Percentiles rank a stretch among this genome's conserved stretches.
Conservation (phyloP, 2,113 vertebrate species). For the Ptychochromis oligacanthus region DNA sequence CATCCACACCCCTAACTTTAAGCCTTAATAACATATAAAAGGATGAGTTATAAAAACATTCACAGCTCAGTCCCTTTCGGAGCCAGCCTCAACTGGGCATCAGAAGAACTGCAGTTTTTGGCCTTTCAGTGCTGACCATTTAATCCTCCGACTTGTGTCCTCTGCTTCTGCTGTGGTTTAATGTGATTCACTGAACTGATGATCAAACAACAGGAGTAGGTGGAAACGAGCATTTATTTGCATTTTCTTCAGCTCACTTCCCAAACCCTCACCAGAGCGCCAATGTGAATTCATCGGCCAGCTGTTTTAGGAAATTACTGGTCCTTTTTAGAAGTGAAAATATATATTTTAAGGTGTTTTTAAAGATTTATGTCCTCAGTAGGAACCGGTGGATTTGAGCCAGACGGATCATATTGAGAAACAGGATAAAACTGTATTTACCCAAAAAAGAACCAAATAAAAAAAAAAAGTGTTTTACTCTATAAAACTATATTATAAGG, state of each 20-base stretch:
- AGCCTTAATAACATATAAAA: no score
- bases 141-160: no score
- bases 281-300: background rate
- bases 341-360: background rate
- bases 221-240: no score
- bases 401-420: background rate
- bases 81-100: background rate
- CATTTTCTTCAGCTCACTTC: no score
- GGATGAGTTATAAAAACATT: no score
- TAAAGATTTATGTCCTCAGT: background rate
- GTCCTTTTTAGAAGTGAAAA: background rate
- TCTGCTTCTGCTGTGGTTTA: background rate
- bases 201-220: background rate
- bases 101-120: no score
- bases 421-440: background rate
- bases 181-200: background rate
- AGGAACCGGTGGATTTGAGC: background rate
- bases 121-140: no score
- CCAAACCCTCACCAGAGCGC: background rate
- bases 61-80: no score
- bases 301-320: background rate
- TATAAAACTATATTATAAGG: background rate
- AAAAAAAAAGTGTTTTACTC: background rate
- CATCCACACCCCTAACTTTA: no score
- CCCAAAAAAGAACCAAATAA: background rate